A percentile compares a stretch with the other conserved stretches of the same genome.
These are phyloP conservation scores for Eustalomyia histrio DNA, from an alignment of 2,888 invertebrate genomes.

Conservation along the genomic window DNA sequence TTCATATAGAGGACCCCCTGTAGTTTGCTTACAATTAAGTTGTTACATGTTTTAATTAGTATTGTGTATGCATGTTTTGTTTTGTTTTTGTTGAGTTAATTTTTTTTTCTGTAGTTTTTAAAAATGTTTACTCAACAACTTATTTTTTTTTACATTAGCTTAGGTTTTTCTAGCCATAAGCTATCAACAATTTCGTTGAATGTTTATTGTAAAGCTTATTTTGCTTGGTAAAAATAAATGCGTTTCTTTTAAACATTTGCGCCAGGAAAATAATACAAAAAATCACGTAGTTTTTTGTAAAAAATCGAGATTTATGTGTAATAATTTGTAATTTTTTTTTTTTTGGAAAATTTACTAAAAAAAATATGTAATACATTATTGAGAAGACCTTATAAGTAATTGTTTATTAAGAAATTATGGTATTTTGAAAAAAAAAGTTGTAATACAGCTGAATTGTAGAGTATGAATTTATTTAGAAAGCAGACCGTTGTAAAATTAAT, in stretches of 20 bases:
- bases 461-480: too few relatives aligned
- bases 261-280: constrained; percentile 6
- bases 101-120: constrained; percentile 55
- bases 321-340: too few relatives aligned
- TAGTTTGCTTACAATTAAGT: constrained; percentile 59
- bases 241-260: constrained; percentile 14
- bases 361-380: too few relatives aligned
- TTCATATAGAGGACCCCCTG: constrained; percentile 53
- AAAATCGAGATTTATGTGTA: background rate
- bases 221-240: constrained; percentile 40
- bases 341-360: too few relatives aligned
- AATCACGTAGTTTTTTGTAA: constrained; percentile 44
- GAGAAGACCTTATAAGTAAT: too few relatives aligned
- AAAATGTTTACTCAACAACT: constrained; percentile 72
- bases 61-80: constrained; percentile 41
- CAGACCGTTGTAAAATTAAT: too few relatives aligned
- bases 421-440: too few relatives aligned
- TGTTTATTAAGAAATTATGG: too few relatives aligned
- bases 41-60: constrained; percentile 62
- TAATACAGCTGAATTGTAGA: too few relatives aligned
- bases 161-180: constrained; percentile 67
- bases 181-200: constrained; percentile 56
- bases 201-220: constrained; percentile 65
- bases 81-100: constrained; percentile 10
- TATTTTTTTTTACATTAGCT: background rate